Percentiles rank a stretch among this genome's conserved stretches.
Conservation (phyloP, 2,797 vertebrate species). For the Gambelia wislizenii region DNA sequence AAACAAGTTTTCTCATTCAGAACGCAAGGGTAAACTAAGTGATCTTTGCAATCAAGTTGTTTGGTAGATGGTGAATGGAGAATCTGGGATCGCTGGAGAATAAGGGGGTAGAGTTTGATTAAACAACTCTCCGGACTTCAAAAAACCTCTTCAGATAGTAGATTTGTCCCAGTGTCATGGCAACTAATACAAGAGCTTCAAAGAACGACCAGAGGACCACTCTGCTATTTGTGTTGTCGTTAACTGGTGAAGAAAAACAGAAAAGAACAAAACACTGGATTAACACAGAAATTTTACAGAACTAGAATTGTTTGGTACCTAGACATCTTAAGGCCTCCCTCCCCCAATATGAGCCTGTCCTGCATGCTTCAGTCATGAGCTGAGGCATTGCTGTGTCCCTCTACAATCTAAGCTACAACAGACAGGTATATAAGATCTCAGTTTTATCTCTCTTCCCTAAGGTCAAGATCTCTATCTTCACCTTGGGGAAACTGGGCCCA, state of each 20-base stretch:
- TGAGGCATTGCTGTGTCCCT: not conserved
- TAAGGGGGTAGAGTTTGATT: constrained; percentile 63
- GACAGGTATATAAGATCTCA: not conserved
- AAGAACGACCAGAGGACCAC: constrained; percentile 99
- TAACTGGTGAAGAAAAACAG: constrained; percentile 82
- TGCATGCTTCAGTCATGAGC: no score
- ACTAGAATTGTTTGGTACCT: not conserved
- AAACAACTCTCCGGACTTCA: constrained; percentile 98
- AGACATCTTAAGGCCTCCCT: not conserved
- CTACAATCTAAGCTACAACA: not conserved
- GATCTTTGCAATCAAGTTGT: constrained; percentile 79
- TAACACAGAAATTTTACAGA: not conserved
- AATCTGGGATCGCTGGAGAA: constrained; percentile 65
- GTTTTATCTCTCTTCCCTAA: no score
- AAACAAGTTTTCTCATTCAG: constrained; percentile 73
- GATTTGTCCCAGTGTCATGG: constrained; percentile 99
- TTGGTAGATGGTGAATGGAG: constrained; percentile 78
- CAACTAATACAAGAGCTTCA: constrained; percentile 97
- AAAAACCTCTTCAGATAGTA: constrained; percentile 99
- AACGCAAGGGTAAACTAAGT: constrained; percentile 77
- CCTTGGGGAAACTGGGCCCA: not conserved
- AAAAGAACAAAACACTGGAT: not conserved
- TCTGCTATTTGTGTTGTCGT: constrained; percentile 99
- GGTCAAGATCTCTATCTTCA: no score
- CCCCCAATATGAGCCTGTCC: not conserved